A percentile compares a stretch with the other conserved stretches of the same genome.
phyloP scores from a whole-genome alignment of 2,888 invertebrate genomes.

The Yponomeuta sedellus region DNA sequence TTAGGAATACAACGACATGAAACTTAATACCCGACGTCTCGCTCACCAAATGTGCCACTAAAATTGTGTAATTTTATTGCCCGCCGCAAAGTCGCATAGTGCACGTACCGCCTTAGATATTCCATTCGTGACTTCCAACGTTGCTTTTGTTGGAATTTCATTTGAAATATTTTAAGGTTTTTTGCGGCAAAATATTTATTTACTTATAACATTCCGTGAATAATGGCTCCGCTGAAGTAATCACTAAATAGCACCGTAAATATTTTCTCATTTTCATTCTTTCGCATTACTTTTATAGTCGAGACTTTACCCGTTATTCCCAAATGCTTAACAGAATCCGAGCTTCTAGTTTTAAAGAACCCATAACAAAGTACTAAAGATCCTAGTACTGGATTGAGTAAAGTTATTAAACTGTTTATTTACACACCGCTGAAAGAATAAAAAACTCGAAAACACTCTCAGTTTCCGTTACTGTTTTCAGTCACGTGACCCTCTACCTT shows the following conservation, averaged over 20 bases:
- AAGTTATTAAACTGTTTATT: not conserved
- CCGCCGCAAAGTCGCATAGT: slow-evolving; percentile 23
- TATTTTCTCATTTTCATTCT: not conserved
- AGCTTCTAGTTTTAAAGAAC: not conserved
- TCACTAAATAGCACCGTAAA: slow-evolving; percentile 9
- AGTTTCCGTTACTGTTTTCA: slow-evolving; percentile 15
- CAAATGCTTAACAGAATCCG: not conserved
- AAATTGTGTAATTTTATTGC: not conserved
- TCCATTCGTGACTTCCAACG: slow-evolving; percentile 59
- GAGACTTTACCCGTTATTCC: not conserved
- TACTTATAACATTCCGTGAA: slow-evolving; percentile 45
- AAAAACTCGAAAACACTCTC: slow-evolving; percentile 18
- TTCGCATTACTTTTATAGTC: not conserved
- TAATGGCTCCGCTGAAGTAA: slow-evolving; percentile 34
- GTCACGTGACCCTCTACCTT: slow-evolving; percentile 49
- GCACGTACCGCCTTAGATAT: slow-evolving; percentile 32
- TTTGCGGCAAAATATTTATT: slow-evolving; percentile 62
- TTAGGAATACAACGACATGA: not conserved
- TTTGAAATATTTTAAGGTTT: slow-evolving; percentile 51
- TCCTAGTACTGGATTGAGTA: not conserved
- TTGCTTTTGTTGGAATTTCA: slow-evolving; percentile 18
- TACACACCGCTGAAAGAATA: slow-evolving; percentile 12
- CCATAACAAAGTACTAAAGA: not conserved
- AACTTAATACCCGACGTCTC: not conserved
- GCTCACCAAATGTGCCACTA: not conserved